These are phyloP conservation scores for Columba livia DNA, from an alignment of 2,113 vertebrate species.

Conservation along the genomic window DNA sequence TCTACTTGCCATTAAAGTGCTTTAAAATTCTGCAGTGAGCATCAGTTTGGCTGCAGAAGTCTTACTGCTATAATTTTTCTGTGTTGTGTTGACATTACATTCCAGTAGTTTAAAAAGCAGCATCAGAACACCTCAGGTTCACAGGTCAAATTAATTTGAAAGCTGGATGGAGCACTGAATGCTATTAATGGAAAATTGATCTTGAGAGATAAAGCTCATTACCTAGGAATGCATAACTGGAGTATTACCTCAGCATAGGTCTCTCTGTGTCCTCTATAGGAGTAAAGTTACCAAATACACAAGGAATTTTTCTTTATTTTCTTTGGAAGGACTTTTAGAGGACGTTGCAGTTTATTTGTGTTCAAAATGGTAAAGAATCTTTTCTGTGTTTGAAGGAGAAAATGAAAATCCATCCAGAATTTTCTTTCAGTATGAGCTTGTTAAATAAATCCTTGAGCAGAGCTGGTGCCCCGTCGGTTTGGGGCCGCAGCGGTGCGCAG, in stretches of 20 bases:
- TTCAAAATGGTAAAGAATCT: background rate
- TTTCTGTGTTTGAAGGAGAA: background rate
- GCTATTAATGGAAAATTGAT: conserved; percentile 59
- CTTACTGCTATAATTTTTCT: background rate
- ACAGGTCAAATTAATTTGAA: conserved; percentile 27
- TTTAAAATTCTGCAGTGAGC: background rate
- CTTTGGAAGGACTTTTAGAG: background rate
- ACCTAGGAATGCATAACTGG: conserved; percentile 17
- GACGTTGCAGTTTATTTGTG: background rate
- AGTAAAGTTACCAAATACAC: background rate
- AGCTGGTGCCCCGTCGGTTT: background rate
- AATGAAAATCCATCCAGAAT: background rate
- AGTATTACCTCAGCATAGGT: background rate
- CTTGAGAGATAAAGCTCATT: conserved; percentile 51
- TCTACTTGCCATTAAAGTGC: background rate
- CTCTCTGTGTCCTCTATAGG: background rate
- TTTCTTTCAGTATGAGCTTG: background rate
- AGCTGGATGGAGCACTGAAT: conserved; percentile 4
- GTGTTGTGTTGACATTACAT: background rate
- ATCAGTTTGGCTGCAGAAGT: background rate
- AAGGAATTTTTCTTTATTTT: background rate
- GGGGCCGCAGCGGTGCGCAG: no score
- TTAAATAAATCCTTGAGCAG: background rate
- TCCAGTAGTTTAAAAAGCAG: background rate
- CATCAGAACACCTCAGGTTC: background rate